A percentile compares a stretch with the other conserved stretches of the same genome.
Evolutionary conservation across 2,113 vertebrate species (phyloP).

Genomic region (Takifugu bimaculatus): DNA sequence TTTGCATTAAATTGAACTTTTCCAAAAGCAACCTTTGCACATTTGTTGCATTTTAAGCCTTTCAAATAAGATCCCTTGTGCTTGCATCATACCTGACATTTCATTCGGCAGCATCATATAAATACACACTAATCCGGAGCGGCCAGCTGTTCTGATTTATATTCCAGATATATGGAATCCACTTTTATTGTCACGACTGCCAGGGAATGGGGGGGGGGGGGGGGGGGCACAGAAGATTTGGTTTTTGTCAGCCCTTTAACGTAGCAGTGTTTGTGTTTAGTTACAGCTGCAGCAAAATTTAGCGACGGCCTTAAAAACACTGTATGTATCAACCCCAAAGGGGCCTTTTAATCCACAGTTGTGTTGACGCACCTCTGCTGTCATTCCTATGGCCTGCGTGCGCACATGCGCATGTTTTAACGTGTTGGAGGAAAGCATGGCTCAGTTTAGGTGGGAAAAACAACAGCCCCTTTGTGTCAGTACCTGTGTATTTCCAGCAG

Average conservation of each 20-base stretch:
- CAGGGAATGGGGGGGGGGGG: constrained; percentile 6
- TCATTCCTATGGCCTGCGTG: not conserved
- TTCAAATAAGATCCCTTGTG: not conserved
- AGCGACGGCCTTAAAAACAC: not conserved
- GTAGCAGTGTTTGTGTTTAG: not conserved
- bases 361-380: not conserved
- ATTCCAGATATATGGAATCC: constrained; percentile 16
- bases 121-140: constrained; percentile 13
- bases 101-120: constrained; percentile 33
- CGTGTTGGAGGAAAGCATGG: too few relatives aligned
- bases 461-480: too few relatives aligned
- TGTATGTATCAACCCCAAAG: not conserved
- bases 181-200: constrained; percentile 9
- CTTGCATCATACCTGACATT: constrained; percentile 37
- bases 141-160: constrained; percentile 16
- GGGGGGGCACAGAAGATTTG: not conserved
- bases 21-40: not conserved
- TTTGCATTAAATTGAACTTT: not conserved
- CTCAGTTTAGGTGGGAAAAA: too few relatives aligned
- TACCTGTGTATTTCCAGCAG: too few relatives aligned
- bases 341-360: not conserved
- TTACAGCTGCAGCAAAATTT: constrained; percentile 6
- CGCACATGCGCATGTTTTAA: not conserved
- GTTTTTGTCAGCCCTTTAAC: not conserved
- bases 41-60: not conserved